Percentiles rank a stretch among this genome's conserved stretches.
Conservation (phyloP, 1,140 invertebrate species). For the Diachasma alloeum region DNA sequence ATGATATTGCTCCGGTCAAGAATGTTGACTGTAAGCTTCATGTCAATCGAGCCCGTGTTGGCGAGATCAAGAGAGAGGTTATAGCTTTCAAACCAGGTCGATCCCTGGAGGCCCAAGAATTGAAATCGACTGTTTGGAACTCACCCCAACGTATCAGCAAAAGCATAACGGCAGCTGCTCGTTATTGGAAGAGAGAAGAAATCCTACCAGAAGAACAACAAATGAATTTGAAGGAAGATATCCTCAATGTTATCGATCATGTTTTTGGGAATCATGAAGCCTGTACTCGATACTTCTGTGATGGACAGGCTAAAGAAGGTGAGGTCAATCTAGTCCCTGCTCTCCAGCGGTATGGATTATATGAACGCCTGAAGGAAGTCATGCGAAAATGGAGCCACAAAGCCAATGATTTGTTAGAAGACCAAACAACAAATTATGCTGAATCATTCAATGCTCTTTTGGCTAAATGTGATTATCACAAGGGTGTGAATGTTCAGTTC, state of each 20-base stretch:
- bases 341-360: not conserved
- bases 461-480: not conserved
- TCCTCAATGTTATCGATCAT: constrained; percentile 31
- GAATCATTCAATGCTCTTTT: not conserved
- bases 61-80: no score
- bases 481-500: not conserved
- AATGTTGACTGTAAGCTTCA: no score
- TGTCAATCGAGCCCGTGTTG: no score
- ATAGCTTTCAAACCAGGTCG: no score
- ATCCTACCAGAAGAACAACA: constrained; percentile 2
- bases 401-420: not conserved
- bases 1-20: no score
- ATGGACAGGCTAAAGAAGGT: not conserved
- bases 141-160: not conserved
- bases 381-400: no score
- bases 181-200: no score
- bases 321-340: not conserved
- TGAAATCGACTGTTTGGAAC: no score
- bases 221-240: constrained; percentile 31
- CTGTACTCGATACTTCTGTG: not conserved
- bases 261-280: constrained; percentile 33
- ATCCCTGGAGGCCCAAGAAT: no score
- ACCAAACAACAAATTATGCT: not conserved
- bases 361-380: not conserved
- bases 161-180: no score